phyloP scores from a whole-genome alignment of 2,797 vertebrate genomes.

The Hippocampus kuda region DNA sequence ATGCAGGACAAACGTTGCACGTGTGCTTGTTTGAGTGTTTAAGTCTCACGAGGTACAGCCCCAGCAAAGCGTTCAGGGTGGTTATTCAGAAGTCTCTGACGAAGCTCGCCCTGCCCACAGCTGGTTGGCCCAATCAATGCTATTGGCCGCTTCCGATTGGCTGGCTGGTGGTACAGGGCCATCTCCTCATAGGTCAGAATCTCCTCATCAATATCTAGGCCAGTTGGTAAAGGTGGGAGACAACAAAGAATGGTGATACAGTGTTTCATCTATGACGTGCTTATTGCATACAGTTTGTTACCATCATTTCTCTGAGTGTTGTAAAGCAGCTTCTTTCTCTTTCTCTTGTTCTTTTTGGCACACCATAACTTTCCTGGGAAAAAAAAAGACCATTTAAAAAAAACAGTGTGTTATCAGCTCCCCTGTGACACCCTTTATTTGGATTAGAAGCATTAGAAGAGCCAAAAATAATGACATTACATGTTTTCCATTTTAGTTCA shows the following conservation, averaged over 20 bases:
- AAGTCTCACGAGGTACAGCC: conserved; percentile 83
- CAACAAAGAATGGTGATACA: neutral
- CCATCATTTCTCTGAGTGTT: conserved; percentile 90
- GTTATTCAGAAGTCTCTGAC: conserved; percentile 80
- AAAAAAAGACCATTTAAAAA: conserved; percentile 5
- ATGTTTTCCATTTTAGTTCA: too few species aligned
- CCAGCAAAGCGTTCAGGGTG: conserved; percentile 84
- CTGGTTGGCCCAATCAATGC: conserved; percentile 85
- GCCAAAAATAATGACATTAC: too few species aligned
- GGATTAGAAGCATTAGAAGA: too few species aligned
- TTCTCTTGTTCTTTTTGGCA: conserved; percentile 98
- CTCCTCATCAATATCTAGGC: conserved; percentile 85
- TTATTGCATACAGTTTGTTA: conserved; percentile 27
- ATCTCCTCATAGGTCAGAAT: conserved; percentile 97
- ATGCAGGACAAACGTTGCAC: too few species aligned
- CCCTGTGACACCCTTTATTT: too few species aligned
- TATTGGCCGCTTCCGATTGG: conserved; percentile 90
- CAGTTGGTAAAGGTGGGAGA: neutral
- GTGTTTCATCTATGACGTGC: neutral
- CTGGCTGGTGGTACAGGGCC: conserved; percentile 96
- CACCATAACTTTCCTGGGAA: conserved; percentile 91
- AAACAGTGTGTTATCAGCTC: too few species aligned
- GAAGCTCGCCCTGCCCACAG: conserved; percentile 85
- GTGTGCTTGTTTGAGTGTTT: neutral
- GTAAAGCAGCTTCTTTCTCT: conserved; percentile 89